phyloP scores from a whole-genome alignment of 1,140 invertebrate genomes.

The Microvelia longipes region DNA sequence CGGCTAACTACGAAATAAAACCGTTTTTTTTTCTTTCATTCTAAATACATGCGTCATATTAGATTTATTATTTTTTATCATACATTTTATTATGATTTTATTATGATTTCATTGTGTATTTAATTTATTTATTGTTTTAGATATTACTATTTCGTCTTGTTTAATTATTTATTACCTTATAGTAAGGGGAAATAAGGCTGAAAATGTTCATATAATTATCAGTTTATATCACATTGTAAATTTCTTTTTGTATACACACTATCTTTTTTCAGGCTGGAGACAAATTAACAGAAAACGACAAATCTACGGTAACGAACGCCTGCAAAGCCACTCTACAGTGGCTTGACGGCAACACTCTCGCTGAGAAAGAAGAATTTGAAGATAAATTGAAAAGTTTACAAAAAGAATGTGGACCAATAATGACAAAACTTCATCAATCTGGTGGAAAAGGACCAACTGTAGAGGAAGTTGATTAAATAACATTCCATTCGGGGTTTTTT shows the following conservation, averaged over 20 bases:
- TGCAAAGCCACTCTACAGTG: conserved; percentile 39
- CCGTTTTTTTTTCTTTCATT: no score
- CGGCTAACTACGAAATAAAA: no score
- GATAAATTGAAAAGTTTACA: conserved; percentile 55
- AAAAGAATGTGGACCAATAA: conserved; percentile 50
- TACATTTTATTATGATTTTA: no score
- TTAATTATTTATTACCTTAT: no score
- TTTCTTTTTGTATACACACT: not conserved
- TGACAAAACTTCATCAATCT: conserved; percentile 56
- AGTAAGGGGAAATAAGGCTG: no score
- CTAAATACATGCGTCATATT: no score
- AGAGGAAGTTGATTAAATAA: conserved; percentile 47
- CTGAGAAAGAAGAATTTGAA: conserved; percentile 61
- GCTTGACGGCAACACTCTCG: conserved; percentile 49
- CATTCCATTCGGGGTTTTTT: not conserved
- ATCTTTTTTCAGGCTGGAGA: conserved; percentile 19
- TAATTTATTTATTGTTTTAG: no score
- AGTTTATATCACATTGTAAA: not conserved
- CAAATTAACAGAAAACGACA: conserved; percentile 28
- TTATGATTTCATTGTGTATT: no score
- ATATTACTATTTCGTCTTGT: no score
- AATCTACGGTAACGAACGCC: conserved; percentile 33
- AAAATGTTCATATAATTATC: no score
- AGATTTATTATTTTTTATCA: no score
- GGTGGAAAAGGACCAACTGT: conserved; percentile 43